These are phyloP conservation scores for Amiota mariae DNA, from an alignment of 2,888 invertebrate genomes.

Conservation along the genomic window DNA sequence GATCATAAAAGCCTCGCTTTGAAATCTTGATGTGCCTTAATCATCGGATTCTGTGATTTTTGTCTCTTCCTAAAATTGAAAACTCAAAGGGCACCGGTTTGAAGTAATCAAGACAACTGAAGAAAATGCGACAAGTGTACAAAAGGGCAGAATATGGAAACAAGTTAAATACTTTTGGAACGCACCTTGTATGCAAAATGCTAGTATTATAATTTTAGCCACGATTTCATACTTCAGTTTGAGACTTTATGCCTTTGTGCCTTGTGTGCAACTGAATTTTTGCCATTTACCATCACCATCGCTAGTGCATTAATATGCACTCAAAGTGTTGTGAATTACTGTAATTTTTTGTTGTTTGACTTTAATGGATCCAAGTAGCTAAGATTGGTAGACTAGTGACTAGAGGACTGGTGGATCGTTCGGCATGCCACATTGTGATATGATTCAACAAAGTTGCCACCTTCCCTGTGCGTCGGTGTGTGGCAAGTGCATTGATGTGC, in stretches of 20 bases:
- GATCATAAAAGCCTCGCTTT: too few relatives aligned
- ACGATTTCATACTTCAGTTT: conserved; percentile 12
- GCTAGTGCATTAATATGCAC: conserved; percentile 68
- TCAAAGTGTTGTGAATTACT: conserved; percentile 71
- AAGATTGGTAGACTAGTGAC: conserved; percentile 16
- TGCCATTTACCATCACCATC: conserved; percentile 56
- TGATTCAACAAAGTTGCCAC: conserved; percentile 55
- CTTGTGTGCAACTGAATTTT: conserved; percentile 18
- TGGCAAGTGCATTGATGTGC: conserved; percentile 12
- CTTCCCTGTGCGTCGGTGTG: conserved; percentile 59
- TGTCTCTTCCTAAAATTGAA: too few relatives aligned
- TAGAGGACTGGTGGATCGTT: background rate
- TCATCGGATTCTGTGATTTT: too few relatives aligned
- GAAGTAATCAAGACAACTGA: too few relatives aligned
- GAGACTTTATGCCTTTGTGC: background rate
- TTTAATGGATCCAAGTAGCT: conserved; percentile 39
- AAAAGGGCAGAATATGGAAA: too few relatives aligned
- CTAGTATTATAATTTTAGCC: conserved; percentile 1
- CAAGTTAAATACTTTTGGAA: too few relatives aligned
- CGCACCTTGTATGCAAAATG: conserved; percentile 14
- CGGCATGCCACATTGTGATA: background rate
- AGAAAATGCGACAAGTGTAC: too few relatives aligned
- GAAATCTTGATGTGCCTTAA: too few relatives aligned
- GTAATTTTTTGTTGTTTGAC: conserved; percentile 67
- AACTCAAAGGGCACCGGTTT: too few relatives aligned